A percentile compares a stretch with the other conserved stretches of the same genome.
These are phyloP conservation scores for Philypnodon macrostomus DNA, from an alignment of 2,797 vertebrate species.

Conservation along the genomic window DNA sequence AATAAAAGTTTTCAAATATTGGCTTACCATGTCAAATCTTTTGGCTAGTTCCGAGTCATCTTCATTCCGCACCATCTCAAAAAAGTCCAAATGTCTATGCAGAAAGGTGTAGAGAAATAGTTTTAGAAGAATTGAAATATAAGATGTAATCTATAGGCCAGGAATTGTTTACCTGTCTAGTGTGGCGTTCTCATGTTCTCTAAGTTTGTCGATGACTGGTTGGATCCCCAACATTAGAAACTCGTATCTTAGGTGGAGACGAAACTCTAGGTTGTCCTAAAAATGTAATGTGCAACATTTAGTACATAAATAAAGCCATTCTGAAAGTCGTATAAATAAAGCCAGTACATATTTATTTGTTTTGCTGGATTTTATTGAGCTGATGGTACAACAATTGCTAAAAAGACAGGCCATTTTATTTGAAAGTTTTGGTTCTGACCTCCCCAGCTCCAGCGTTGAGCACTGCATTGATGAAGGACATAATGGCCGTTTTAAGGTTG, in stretches of 20 bases:
- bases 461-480: constrained; percentile 97
- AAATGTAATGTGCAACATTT: background rate
- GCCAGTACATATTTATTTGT: too few relatives aligned
- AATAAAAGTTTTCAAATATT: background rate
- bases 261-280: constrained; percentile 95
- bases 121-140: too few relatives aligned
- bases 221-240: constrained; percentile 98
- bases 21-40: constrained; percentile 88
- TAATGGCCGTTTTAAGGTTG: constrained; percentile 96
- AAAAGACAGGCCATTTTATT: background rate
- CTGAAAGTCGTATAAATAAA: too few relatives aligned
- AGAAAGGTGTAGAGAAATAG: constrained; percentile 1
- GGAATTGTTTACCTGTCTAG: constrained; percentile 83
- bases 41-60: constrained; percentile 94
- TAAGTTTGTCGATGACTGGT: constrained; percentile 93
- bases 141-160: background rate
- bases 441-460: constrained; percentile 94
- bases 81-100: constrained; percentile 94
- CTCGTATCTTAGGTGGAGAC: constrained; percentile 93
- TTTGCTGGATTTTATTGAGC: too few relatives aligned
- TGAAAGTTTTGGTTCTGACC: constrained; percentile 69
- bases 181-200: constrained; percentile 92
- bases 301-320: background rate
- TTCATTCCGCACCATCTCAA: constrained; percentile 98
- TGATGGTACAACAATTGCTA: too few relatives aligned